phyloP scores from a whole-genome alignment of 2,113 vertebrate species.

The Spea multiplicata region DNA sequence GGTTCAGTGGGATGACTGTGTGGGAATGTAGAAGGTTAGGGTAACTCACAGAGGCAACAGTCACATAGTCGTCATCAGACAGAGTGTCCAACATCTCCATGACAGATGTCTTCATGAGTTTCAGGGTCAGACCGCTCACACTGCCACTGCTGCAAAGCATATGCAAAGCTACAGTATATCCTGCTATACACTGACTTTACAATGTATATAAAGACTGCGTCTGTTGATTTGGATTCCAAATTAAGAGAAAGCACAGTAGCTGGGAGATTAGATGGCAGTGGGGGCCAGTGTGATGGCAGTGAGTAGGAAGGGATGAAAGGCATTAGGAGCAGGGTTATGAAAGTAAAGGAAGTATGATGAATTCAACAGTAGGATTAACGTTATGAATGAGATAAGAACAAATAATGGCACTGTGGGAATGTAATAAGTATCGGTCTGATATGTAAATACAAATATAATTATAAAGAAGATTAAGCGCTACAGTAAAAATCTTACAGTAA shows the following conservation, averaged over 20 bases:
- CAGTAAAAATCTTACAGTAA: too few relatives aligned
- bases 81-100: constrained; percentile 91
- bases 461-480: too few relatives aligned
- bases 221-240: not conserved
- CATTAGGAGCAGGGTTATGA: not conserved
- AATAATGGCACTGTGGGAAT: too few relatives aligned
- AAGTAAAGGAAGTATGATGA: not conserved
- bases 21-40: not conserved
- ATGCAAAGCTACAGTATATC: constrained; percentile 22
- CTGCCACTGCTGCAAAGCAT: constrained; percentile 84
- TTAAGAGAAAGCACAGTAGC: not conserved
- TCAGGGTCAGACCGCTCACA: constrained; percentile 91
- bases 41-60: constrained; percentile 73
- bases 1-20: constrained; percentile 36
- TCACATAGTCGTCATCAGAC: constrained; percentile 92
- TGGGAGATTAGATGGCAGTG: constrained; percentile 1
- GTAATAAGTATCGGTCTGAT: too few relatives aligned
- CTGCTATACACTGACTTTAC: not conserved
- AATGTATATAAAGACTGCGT: not conserved
- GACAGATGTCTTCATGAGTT: constrained; percentile 93
- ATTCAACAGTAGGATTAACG: not conserved
- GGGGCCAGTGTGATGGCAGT: not conserved
- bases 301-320: not conserved
- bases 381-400: not conserved
- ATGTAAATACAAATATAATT: too few relatives aligned